phyloP scores from a whole-genome alignment of 1,140 invertebrate species.

The Doryteuthis pealeii region DNA sequence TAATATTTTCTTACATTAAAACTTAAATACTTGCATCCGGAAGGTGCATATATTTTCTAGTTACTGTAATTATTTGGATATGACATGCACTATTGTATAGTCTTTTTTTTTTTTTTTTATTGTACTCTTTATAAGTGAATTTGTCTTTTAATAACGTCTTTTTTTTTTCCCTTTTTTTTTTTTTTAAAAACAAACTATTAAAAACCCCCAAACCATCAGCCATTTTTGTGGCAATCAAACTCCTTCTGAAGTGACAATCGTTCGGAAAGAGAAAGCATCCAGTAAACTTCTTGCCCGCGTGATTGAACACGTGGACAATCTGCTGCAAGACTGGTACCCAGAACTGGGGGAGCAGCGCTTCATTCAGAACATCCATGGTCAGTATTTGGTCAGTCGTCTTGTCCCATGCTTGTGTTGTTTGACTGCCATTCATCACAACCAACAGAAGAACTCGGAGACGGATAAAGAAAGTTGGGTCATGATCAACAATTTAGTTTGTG shows the following conservation, averaged over 20 bases:
- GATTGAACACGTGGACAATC: slow-evolving; percentile 95
- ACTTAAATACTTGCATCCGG: too few relatives aligned
- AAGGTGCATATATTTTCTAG: too few relatives aligned
- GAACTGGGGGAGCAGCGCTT: slow-evolving; percentile 87
- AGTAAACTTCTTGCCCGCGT: slow-evolving; percentile 85
- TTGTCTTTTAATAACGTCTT: too few relatives aligned
- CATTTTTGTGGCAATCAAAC: too few relatives aligned
- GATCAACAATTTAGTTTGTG: slow-evolving; percentile 14
- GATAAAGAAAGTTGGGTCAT: slow-evolving; percentile 50
- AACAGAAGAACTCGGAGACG: background rate
- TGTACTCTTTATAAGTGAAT: too few relatives aligned
- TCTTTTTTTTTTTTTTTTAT: too few relatives aligned
- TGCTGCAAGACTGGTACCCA: slow-evolving; percentile 98
- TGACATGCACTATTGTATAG: too few relatives aligned
- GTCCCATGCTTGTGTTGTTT: slow-evolving; percentile 87
- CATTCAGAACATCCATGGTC: slow-evolving; percentile 95
- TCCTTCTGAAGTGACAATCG: background rate
- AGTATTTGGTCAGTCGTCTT: slow-evolving; percentile 90
- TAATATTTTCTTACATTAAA: too few relatives aligned
- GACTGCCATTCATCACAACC: slow-evolving; percentile 13
- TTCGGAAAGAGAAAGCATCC: slow-evolving; percentile 67
- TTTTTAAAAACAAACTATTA: too few relatives aligned
- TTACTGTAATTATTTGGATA: too few relatives aligned
- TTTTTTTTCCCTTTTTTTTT: too few relatives aligned
- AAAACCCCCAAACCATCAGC: too few relatives aligned